Evolutionary conservation across 1,140 invertebrate species (phyloP), one percentile per base, ranked within the genome.

Genomic region (Eriocheir sinensis): DNA sequence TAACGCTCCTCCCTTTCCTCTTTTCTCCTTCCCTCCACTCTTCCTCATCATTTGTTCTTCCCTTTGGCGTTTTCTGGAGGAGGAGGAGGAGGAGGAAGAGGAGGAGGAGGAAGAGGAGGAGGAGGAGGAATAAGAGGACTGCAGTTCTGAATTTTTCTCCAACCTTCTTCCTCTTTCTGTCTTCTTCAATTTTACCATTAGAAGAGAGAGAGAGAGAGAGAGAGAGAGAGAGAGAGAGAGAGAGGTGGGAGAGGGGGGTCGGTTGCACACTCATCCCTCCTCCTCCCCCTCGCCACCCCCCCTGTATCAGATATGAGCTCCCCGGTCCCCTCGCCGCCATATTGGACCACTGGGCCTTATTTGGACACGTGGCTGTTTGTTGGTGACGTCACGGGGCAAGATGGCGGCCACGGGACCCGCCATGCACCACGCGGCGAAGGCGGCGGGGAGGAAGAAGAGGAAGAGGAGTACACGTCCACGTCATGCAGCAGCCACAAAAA

Each of bases 141-240:
- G 81, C 32, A 36, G 27, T 34, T 38, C 34, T 85, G 81, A 38
- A 85, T n/a, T 41, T 34, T 41, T 41, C 81, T 21, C 81, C 81
- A 38, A 36, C 81, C 81, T 38, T 41, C 32, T 38, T 41, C 81
- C 81, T 38, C 81, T 41, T n/a, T 32, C n/a, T n/a, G 30, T 85
- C 80, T 81, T 36, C 81, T n/a, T 85, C 34, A 30, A 27, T 17
- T 34, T 41, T 85, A 15, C 8, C 81, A 41, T 85, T n/a, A 15
- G 60, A 32, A 53, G 27, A 53, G 89, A 90, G 89, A 90, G 40
- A 60, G 89, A 90, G 89, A 90, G 89, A 90, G 89, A 90, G 40
- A 89, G 88, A 89, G 40, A 48, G 41, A 89, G 88, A 89, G 40
- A 89, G 88, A 89, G 88, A 89, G 88, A 89, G 40, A 48, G 40